A percentile compares a stretch with the other conserved stretches of the same genome.
Conservation (phyloP, 2,888 invertebrate genomes). For the Brachyptera putata region DNA sequence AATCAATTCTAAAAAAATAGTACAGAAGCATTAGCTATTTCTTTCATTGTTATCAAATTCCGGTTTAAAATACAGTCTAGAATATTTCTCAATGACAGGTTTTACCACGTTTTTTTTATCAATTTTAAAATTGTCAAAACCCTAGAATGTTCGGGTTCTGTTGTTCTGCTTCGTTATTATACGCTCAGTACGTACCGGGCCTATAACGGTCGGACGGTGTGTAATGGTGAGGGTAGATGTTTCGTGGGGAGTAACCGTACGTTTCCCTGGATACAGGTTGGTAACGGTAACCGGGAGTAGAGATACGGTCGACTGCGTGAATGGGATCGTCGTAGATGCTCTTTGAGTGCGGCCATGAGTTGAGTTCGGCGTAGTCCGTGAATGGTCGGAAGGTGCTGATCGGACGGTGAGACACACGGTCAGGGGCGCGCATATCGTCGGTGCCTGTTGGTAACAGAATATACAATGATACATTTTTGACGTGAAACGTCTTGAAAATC, state of each 20-base stretch:
- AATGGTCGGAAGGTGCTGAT: conserved; percentile 57
- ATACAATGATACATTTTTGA: no score
- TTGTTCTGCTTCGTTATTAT: no score
- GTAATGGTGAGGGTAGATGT: conserved; percentile 84
- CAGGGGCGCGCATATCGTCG: conserved; percentile 87
- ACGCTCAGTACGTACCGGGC: conserved; percentile 70
- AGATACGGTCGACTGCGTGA: conserved; percentile 76
- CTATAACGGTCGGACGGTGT: conserved; percentile 69
- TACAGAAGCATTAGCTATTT: no score
- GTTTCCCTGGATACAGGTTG: conserved; percentile 85
- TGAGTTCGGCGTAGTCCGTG: conserved; percentile 71
- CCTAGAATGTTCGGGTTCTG: no score
- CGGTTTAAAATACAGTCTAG: no score
- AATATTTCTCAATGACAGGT: no score
- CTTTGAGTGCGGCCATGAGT: conserved; percentile 72
- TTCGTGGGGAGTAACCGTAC: conserved; percentile 84
- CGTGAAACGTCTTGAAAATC: no score
- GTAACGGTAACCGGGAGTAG: conserved; percentile 85
- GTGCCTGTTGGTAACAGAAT: conserved; percentile 60
- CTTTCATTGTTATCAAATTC: no score
- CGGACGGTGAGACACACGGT: conserved; percentile 58
- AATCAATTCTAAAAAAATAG: no score
- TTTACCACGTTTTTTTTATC: no score
- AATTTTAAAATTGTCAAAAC: no score
- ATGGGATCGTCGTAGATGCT: conserved; percentile 84